These are phyloP conservation scores for Myotis yumanensis DNA, from an alignment of 2,113 vertebrate genomes.

Conservation along the genomic window DNA sequence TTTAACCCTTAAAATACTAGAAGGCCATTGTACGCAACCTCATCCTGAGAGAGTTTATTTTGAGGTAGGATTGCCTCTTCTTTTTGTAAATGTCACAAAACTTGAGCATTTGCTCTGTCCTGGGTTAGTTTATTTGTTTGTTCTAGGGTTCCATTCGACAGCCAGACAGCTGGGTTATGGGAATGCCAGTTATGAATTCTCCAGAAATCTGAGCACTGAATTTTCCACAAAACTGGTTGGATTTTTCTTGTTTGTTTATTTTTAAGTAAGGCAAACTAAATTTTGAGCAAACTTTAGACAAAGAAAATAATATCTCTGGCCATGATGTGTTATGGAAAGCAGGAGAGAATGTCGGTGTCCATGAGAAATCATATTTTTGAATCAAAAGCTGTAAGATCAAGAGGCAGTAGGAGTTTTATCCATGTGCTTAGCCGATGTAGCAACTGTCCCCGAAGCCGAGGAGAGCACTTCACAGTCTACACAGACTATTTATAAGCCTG, in stretches of 20 bases:
- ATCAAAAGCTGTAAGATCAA: neutral
- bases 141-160: neutral
- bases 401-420: neutral
- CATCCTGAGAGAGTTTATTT: neutral
- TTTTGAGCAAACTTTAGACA: constrained; percentile 40
- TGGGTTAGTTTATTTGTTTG: constrained; percentile 60
- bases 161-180: constrained; percentile 43
- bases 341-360: neutral
- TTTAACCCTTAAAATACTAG: neutral
- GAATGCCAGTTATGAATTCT: constrained; percentile 56
- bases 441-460: neutral
- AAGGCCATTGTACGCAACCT: neutral
- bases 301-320: neutral
- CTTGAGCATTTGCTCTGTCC: neutral
- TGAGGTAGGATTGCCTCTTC: neutral
- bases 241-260: constrained; percentile 41
- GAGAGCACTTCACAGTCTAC: neutral
- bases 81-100: constrained; percentile 35
- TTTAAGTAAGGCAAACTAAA: constrained; percentile 9
- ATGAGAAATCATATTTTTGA: neutral
- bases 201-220: neutral
- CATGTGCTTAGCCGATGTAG: neutral
- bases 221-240: constrained; percentile 11
- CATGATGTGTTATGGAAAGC: neutral
- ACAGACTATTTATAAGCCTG: rapidly evolving